Base-by-base conservation (phyloP, 2,113 vertebrate species). In the Paratilapia polleni region DNA sequence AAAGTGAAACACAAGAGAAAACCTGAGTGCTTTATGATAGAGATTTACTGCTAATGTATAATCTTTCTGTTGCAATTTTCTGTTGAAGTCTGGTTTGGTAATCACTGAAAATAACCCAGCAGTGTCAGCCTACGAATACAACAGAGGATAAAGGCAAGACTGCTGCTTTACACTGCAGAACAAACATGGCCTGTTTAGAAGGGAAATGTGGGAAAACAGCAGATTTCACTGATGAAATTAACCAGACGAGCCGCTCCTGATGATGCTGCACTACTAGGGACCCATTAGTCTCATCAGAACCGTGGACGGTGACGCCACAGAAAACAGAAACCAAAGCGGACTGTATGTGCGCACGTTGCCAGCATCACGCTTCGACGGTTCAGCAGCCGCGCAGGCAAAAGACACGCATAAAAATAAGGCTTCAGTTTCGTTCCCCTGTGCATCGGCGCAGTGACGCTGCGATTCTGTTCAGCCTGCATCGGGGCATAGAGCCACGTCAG, bases 261-360 rank as follows among this genome's bases (percentile, higher is more conserved):
- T 76, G 88, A 79, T 59, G 61, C 78, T 54, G 85, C 43, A 43
- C 36, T 38, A 47, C 49, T 13, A 54, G 41, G 13, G 14, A 64
- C 2, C 12, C 34, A 34, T 82, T 56, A 43, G 22, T 43, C 8
- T 2, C 74, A 54, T 59, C 5, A 17, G 24, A 14, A 78, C 58
- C 49, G 66, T 70, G 6, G 15, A 62, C 36, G 64, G 79, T 64
- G 89, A 88, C 61, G 31, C 41, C 77, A 60, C 31, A 8, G 88
- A 89, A 93, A 84, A 58, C 81, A 74, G 63, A 88, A 73, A 20
- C 64, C 15, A 3, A 64, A 49, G 78, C 62, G 47, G 64, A 36
- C 34, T 2, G 59, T 47, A 12, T 60, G 28, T 26, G 26, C 2
- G 68, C 56, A 59, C 34, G n/a, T 41, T 4, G 22, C 36, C 59